Base-by-base conservation (phyloP, 1,140 invertebrate species). In the Heliconius nattereri region DNA sequence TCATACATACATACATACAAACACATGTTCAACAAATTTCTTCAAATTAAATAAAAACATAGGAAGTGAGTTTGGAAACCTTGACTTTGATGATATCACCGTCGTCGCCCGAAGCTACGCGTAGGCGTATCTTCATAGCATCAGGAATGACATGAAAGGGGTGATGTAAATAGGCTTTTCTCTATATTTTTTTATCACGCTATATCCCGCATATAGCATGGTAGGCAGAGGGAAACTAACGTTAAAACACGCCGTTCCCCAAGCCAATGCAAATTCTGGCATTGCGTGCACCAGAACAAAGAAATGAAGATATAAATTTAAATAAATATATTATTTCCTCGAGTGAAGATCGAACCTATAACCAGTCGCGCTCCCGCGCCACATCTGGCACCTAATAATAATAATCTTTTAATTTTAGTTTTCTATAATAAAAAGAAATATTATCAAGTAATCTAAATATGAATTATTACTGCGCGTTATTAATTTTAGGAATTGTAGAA, bases 61-160 rank as follows among this genome's bases (percentile, higher is more conserved):
- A 78, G 76, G 71, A 78, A 78, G 76, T 78, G n/a, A 71, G 49
- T 60, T 16, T 26, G 26, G 13, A 57, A 71, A 73, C 76, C 76
- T 78, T 78, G 76, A 73, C 76, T 73, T 71, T 16, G 45, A 71
- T 76, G 75, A 76, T 40, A 76, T 76, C 75, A 76, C 70, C 75
- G 57, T 9, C 29, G 75, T 37, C 45, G n/a, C 45, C 60, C 60
- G 60, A 70, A 23, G 57, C 19, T 76, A 70, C 75, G 32, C 37
- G 60, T 76, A 40, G 19, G 40, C 32, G 7, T 49, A 29, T 66
- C 60, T 66, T 66, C 26, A 66, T 26, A 66, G 60, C 29, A 66
- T 66, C 26, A 66, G 60, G 11, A 29, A 29, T 66, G 23, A 66
- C 13, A 66, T 29, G 23, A 29, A 66, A 66, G 60, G 60, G 60